These are phyloP conservation scores for Bellardia bayeri DNA, from an alignment of 2,888 invertebrate genomes.

Conservation along the genomic window DNA sequence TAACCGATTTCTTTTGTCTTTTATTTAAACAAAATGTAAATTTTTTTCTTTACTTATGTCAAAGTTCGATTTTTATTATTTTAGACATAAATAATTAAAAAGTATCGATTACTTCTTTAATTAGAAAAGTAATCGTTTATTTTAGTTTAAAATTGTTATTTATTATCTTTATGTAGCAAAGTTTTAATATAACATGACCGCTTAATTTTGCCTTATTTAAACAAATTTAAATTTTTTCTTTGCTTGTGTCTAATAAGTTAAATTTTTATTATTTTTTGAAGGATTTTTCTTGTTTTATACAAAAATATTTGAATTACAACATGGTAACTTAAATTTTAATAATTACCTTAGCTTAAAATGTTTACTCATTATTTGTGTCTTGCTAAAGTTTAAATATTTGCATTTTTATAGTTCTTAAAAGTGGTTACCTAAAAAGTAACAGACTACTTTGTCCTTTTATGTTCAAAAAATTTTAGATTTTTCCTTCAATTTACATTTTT, in stretches of 20 bases:
- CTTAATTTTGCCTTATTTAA: not conserved
- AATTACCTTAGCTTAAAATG: not conserved
- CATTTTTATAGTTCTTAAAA: not conserved
- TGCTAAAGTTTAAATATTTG: not conserved
- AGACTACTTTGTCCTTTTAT: not conserved
- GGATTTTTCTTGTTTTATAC: too few species aligned
- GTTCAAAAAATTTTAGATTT: not conserved
- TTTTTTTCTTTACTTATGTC: not conserved
- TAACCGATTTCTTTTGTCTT: not conserved
- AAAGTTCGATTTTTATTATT: too few species aligned
- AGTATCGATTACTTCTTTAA: too few species aligned
- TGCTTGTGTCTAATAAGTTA: too few species aligned
- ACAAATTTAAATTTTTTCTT: too few species aligned
- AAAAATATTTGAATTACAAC: not conserved
- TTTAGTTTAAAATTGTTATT: not conserved
- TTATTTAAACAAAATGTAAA: not conserved
- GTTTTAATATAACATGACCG: not conserved
- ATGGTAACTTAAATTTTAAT: not conserved
- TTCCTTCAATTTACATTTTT: not conserved
- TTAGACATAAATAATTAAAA: too few species aligned
- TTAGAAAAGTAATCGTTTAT: too few species aligned
- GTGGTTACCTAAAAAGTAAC: not conserved
- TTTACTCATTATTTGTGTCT: not conserved
- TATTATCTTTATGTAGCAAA: too few species aligned
- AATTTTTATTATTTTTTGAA: too few species aligned